phyloP scores from a whole-genome alignment of 1,140 invertebrate species.

The Calliopsis andreniformis region DNA sequence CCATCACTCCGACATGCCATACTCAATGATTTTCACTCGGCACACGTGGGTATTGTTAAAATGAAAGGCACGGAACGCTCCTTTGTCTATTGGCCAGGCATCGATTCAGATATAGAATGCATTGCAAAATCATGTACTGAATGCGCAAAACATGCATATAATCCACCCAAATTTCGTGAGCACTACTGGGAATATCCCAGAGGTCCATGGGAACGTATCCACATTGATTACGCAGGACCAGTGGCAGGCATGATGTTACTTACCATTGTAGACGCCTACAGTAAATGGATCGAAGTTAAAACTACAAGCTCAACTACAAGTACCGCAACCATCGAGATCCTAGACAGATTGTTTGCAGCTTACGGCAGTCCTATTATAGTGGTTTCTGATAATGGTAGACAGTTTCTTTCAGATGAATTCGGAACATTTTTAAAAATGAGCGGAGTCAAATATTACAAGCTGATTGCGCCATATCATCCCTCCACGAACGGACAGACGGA shows the following conservation, averaged over 20 bases:
- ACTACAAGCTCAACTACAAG: slow-evolving; percentile 39
- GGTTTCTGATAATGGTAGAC: slow-evolving; percentile 67
- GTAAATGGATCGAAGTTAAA: slow-evolving; percentile 77
- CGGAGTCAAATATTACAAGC: slow-evolving; percentile 66
- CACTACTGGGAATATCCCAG: slow-evolving; percentile 64
- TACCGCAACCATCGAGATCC: slow-evolving; percentile 49
- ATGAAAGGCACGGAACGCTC: slow-evolving; percentile 76
- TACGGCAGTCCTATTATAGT: slow-evolving; percentile 60
- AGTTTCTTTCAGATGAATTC: slow-evolving; percentile 67
- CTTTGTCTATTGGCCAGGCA: slow-evolving; percentile 78
- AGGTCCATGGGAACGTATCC: slow-evolving; percentile 75
- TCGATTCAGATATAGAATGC: slow-evolving; percentile 71
- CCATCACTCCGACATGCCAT: slow-evolving; percentile 50
- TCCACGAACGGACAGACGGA: slow-evolving; percentile 73
- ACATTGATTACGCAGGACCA: slow-evolving; percentile 80
- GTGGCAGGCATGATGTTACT: slow-evolving; percentile 73
- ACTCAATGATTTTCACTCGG: slow-evolving; percentile 71
- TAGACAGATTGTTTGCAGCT: slow-evolving; percentile 61
- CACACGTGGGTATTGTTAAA: slow-evolving; percentile 77
- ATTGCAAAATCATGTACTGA: neutral
- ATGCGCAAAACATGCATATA: neutral
- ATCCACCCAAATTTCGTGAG: slow-evolving; percentile 11
- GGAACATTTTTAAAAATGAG: slow-evolving; percentile 55
- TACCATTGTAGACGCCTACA: slow-evolving; percentile 78
- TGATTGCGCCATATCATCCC: slow-evolving; percentile 67